phyloP scores from a whole-genome alignment of 2,888 invertebrate species.

The Epinotia ramella region DNA sequence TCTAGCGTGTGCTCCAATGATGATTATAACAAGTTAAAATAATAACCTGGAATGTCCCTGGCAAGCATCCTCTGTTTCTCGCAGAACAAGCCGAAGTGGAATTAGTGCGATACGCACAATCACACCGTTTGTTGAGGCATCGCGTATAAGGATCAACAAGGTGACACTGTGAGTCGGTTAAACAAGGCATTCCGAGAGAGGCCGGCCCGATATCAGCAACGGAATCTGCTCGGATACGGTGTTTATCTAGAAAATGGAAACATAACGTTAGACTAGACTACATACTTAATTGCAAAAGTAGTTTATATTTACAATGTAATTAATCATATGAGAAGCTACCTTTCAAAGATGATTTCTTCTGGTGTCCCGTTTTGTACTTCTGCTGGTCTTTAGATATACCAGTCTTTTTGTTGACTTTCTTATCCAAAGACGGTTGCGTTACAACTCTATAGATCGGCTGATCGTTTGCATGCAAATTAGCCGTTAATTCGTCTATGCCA shows the following conservation, averaged over 20 bases:
- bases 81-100: constrained; percentile 89
- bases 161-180: constrained; percentile 91
- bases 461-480: constrained; percentile 78
- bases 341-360: constrained; percentile 80
- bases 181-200: constrained; percentile 91
- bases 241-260: constrained; percentile 68
- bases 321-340: constrained; percentile 57
- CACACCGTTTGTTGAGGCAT: constrained; percentile 91
- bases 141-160: constrained; percentile 91
- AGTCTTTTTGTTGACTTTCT: constrained; percentile 75
- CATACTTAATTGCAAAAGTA: constrained; percentile 25
- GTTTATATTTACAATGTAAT: constrained; percentile 25
- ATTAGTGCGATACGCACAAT: constrained; percentile 88
- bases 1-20: not conserved
- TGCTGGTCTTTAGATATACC: constrained; percentile 66
- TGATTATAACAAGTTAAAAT: constrained; percentile 20
- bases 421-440: constrained; percentile 76
- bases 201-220: constrained; percentile 81
- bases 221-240: constrained; percentile 71
- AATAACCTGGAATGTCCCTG: constrained; percentile 92
- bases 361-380: constrained; percentile 75
- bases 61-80: constrained; percentile 90
- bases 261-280: constrained; percentile 10
- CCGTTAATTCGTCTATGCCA: constrained; percentile 76
- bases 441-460: constrained; percentile 81